These are phyloP conservation scores for Poliocrania exsul DNA, from an alignment of 2,797 vertebrate species.

Conservation along the genomic window DNA sequence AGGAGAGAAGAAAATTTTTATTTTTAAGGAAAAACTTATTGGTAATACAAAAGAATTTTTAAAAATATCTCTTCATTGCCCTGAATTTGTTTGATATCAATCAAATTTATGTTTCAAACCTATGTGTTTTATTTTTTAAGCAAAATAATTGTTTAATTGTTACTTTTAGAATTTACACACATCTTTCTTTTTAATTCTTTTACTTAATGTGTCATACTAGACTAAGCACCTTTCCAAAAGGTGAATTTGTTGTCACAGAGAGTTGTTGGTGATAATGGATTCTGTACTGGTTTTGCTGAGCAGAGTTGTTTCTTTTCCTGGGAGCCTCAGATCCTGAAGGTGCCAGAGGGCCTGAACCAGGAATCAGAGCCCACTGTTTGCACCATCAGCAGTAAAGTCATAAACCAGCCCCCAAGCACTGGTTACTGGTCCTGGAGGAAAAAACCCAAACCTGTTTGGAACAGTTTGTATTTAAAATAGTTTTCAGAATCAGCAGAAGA, in stretches of 20 bases:
- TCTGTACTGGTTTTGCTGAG: not conserved
- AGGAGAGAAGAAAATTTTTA: not conserved
- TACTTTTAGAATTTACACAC: not conserved
- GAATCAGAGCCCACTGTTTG: not conserved
- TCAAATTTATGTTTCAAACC: not conserved
- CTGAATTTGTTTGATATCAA: not conserved
- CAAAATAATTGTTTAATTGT: not conserved
- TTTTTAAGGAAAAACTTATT: not conserved
- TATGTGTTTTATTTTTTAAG: not conserved
- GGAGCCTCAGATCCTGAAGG: not conserved
- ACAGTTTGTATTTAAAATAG: not conserved
- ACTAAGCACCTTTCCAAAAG: not conserved
- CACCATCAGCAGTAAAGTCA: not conserved
- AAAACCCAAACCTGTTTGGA: not conserved
- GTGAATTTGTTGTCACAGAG: not conserved
- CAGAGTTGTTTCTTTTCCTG: not conserved
- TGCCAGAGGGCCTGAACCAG: not conserved
- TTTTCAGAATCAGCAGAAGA: not conserved
- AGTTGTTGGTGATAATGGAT: not conserved
- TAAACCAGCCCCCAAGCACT: not conserved
- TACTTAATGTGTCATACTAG: not conserved
- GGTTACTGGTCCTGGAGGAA: not conserved
- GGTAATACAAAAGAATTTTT: not conserved
- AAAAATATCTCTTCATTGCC: not conserved
- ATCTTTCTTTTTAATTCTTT: not conserved